These are phyloP conservation scores for Alexandromys fortis DNA, from an alignment of 2,113 vertebrate species.

Conservation along the genomic window DNA sequence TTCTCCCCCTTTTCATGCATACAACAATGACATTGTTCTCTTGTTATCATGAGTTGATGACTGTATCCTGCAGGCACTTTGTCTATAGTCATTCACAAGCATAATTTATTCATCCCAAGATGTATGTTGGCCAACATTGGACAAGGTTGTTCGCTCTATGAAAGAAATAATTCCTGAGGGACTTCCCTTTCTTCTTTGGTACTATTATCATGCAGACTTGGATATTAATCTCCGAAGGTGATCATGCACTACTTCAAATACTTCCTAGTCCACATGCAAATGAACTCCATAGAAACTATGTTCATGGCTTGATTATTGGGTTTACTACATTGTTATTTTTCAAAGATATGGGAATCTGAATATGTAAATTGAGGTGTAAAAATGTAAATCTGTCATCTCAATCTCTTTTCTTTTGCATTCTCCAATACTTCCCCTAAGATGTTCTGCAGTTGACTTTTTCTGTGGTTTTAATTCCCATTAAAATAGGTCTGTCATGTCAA, in stretches of 20 bases:
- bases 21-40: slow-evolving; percentile 1
- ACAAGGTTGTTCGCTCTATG: slow-evolving; percentile 47
- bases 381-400: slow-evolving; percentile 44
- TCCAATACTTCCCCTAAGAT: slow-evolving; percentile 51
- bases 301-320: slow-evolving; percentile 33
- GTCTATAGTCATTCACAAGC: slow-evolving; percentile 10
- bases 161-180: slow-evolving; percentile 69
- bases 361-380: slow-evolving; percentile 63
- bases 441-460: slow-evolving; percentile 69
- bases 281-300: slow-evolving; percentile 1
- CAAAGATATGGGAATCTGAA: slow-evolving; percentile 42
- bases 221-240: slow-evolving; percentile 29
- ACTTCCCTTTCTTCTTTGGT: slow-evolving; percentile 49
- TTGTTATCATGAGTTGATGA: slow-evolving; percentile 30
- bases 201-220: not conserved
- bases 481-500: slow-evolving; percentile 72
- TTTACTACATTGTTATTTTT: slow-evolving; percentile 61
- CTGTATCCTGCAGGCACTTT: not conserved
- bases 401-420: slow-evolving; percentile 45
- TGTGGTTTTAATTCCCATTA: slow-evolving; percentile 67
- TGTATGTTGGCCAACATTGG: slow-evolving; percentile 28
- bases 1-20: not conserved
- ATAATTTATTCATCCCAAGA: slow-evolving; percentile 67
- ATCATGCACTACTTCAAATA: slow-evolving; percentile 45
- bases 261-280: slow-evolving; percentile 34